Conservation (phyloP, 1,140 invertebrate genomes). For the Plodia interpunctella region DNA sequence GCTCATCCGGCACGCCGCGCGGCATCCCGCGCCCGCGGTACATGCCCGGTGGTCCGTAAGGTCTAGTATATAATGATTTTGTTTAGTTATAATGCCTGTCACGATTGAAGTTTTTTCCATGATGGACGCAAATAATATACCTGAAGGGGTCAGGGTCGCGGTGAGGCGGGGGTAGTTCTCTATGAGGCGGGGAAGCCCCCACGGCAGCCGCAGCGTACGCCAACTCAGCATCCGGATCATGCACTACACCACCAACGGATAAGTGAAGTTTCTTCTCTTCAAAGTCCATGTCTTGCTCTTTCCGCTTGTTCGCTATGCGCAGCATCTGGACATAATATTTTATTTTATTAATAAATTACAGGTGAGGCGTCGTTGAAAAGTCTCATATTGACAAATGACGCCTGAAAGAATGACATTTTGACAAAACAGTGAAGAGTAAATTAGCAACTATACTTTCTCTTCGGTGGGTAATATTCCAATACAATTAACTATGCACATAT, state of each 20-base stretch:
- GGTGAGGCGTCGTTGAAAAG: no score
- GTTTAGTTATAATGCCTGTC: no score
- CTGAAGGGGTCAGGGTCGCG: constrained; percentile 44
- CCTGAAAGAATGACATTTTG: no score
- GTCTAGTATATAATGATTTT: constrained; percentile 21
- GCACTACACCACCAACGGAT: constrained; percentile 74
- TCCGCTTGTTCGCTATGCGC: constrained; percentile 92
- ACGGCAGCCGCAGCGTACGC: constrained; percentile 69
- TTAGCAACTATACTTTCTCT: no score
- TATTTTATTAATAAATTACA: no score
- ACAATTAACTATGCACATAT: no score
- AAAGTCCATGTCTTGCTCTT: constrained; percentile 97
- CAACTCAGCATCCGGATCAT: constrained; percentile 92
- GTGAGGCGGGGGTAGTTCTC: constrained; percentile 59
- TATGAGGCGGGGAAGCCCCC: constrained; percentile 64
- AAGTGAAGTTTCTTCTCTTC: constrained; percentile 97
- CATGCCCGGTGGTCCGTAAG: constrained; percentile 45
- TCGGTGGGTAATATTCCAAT: no score
- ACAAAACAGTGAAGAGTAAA: no score
- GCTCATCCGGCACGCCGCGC: constrained; percentile 38
- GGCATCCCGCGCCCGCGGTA: constrained; percentile 49
- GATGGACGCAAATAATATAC: constrained; percentile 16
- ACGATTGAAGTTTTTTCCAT: no score
- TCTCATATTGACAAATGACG: no score
- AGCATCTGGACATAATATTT: constrained; percentile 43